Evolutionary conservation across 2,113 vertebrate species (phyloP), one percentile per base, ranked within the genome.

Genomic region (Alligator sinensis): DNA sequence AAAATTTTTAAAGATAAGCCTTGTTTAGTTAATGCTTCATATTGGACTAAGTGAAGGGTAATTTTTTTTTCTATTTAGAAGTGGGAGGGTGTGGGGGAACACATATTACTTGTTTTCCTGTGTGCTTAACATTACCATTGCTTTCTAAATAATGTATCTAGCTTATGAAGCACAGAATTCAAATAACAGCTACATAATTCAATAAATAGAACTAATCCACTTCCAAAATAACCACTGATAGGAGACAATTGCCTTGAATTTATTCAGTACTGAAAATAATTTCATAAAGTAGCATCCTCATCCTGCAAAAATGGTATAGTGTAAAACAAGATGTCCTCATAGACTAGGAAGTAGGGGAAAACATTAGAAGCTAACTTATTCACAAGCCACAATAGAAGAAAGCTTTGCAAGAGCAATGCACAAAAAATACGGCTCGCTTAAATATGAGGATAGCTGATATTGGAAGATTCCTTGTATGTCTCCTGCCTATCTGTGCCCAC

Each of bases 171-270:
- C 47, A 47, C 47, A 47, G 47, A 47, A 47, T 47, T 47, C 8
- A 47, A 7, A 84, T 70, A 88, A 84, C 61, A 75, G 38, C 47
- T 88, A 93, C 80, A 75, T 92, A 80, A 92, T 95, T 93, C 85
- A 82, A 92, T 77, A 91, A 61, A 91, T 59, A 74, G 62, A 78
- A 93, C 82, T 60, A 79, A 61, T n/a, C 78, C 72, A 57, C 88
- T 47, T 47, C 7, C 47, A 47, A 47, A 47, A 47, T 47, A 47
- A 47, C 47, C 6, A 47, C 47, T 47, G 47, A 47, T 47, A 47
- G 47, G 47, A 47, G 47, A 47, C 47, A 47, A 47, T 47, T 47
- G 47, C 47, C 47, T 47, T 47, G 47, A 47, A 47, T 47, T 47
- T 47, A 47, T 47, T 47, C 47, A 9, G 47, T 47, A 47, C 47